Evolutionary conservation across 2,888 invertebrate species (phyloP).

Genomic region (Cheilosia soror): DNA sequence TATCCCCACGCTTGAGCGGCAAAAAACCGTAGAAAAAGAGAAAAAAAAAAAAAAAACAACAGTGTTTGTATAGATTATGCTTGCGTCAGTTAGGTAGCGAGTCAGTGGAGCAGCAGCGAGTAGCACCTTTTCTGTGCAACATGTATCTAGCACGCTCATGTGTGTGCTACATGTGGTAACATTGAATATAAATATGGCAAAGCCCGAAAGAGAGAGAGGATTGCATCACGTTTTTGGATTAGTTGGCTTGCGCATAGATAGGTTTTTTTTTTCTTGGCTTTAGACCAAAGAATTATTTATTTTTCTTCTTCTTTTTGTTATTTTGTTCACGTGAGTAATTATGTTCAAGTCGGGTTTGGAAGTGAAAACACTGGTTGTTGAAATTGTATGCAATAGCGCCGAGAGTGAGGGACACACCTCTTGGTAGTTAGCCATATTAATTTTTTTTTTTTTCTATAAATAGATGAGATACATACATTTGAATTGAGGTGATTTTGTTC

Average conservation of each 20-base stretch:
- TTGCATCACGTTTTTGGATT: conserved; percentile 73
- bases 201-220: conserved; percentile 42
- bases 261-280: conserved; percentile 40
- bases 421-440: conserved; percentile 50
- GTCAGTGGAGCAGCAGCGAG: conserved; percentile 66
- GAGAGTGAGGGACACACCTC: conserved; percentile 56
- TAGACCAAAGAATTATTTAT: conserved; percentile 24
- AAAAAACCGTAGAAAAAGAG: conserved; percentile 8
- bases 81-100: conserved; percentile 65
- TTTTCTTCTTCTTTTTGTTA: conserved; percentile 15
- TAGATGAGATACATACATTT: conserved; percentile 41
- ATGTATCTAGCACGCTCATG: conserved; percentile 69
- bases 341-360: conserved; percentile 53
- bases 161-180: conserved; percentile 73
- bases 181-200: conserved; percentile 73
- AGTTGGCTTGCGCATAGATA: conserved; percentile 40
- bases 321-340: conserved; percentile 59
- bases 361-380: conserved; percentile 43
- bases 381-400: conserved; percentile 28
- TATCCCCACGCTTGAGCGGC: conserved; percentile 59
- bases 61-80: conserved; percentile 13
- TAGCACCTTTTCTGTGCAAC: conserved; percentile 63
- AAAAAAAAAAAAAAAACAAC: conserved; percentile 21
- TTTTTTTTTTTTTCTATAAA: conserved; percentile 29
- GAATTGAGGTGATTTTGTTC: conserved; percentile 34